phyloP scores from a whole-genome alignment of 2,113 vertebrate species.

The Chlorodrepanis virens region DNA sequence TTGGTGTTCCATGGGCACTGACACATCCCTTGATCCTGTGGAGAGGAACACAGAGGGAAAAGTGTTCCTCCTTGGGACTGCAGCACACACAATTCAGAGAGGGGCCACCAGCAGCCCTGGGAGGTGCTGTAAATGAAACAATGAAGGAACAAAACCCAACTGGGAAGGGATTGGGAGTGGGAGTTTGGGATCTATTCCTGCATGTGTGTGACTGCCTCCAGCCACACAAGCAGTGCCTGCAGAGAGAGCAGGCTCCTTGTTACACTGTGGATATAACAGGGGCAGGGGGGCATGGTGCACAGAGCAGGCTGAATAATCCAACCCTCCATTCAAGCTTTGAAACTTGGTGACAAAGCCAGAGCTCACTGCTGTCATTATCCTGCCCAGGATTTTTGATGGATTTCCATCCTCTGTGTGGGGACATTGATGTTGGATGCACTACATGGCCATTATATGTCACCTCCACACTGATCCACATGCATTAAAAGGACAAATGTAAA shows the following conservation, averaged over 20 bases:
- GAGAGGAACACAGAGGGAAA: background rate
- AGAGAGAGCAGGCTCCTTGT: background rate
- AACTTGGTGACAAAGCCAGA: background rate
- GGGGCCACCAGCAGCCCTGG: background rate
- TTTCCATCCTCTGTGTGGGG: background rate
- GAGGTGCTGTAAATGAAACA: background rate
- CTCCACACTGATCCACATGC: background rate
- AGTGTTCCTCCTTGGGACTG: background rate
- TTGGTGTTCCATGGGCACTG: background rate
- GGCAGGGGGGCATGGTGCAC: background rate
- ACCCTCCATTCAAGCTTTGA: background rate
- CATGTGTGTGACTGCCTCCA: background rate
- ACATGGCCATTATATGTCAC: background rate
- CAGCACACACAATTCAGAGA: background rate
- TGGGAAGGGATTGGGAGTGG: background rate
- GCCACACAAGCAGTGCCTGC: background rate
- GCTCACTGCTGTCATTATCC: background rate
- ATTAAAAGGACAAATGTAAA: constrained; percentile 4
- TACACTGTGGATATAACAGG: background rate
- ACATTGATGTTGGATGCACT: background rate
- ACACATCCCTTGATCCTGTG: background rate
- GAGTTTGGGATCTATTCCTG: background rate
- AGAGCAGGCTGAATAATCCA: background rate
- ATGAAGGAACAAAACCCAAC: background rate
- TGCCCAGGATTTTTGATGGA: background rate